A percentile compares a stretch with the other conserved stretches of the same genome.
Evolutionary conservation across 2,888 invertebrate species (phyloP).

Genomic region (Physocephala rufipes): DNA sequence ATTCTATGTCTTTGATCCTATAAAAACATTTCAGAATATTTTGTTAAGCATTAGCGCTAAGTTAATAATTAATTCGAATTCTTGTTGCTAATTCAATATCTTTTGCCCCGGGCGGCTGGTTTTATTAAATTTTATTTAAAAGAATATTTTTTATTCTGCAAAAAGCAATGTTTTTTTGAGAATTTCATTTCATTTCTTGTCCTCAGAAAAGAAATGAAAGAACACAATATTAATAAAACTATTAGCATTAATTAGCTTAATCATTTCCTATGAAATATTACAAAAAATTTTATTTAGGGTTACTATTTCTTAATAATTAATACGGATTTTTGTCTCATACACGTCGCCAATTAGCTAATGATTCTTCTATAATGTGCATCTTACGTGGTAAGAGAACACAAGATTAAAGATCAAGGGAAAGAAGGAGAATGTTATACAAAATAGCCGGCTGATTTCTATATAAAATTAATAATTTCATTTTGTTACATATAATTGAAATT

Average conservation of each 20-base stretch:
- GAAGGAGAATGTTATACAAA: background rate
- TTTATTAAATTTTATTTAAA: constrained; percentile 9
- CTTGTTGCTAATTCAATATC: constrained; percentile 2
- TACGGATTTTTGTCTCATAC: too few species aligned
- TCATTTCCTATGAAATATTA: constrained; percentile 14
- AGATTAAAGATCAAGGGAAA: too few species aligned
- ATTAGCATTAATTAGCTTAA: constrained; percentile 35
- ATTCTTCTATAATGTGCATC: too few species aligned
- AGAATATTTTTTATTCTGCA: constrained; percentile 19
- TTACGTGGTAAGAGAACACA: too few species aligned
- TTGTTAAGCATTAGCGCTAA: too few species aligned
- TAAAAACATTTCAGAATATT: too few species aligned
- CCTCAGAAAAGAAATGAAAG: constrained; percentile 24
- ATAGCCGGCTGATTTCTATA: background rate
- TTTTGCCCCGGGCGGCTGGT: background rate
- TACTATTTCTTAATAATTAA: background rate
- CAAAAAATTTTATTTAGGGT: constrained; percentile 2
- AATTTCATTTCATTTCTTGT: constrained; percentile 11
- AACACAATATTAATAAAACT: constrained; percentile 27
- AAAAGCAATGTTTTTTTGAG: constrained; percentile 4
- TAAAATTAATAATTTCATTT: background rate
- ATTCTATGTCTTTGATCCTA: background rate
- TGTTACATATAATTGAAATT: background rate
- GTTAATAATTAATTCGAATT: constrained; percentile 17
- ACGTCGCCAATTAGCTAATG: too few species aligned